Conservation (phyloP, 2,797 vertebrate species). For the Cyclura pinguis region DNA sequence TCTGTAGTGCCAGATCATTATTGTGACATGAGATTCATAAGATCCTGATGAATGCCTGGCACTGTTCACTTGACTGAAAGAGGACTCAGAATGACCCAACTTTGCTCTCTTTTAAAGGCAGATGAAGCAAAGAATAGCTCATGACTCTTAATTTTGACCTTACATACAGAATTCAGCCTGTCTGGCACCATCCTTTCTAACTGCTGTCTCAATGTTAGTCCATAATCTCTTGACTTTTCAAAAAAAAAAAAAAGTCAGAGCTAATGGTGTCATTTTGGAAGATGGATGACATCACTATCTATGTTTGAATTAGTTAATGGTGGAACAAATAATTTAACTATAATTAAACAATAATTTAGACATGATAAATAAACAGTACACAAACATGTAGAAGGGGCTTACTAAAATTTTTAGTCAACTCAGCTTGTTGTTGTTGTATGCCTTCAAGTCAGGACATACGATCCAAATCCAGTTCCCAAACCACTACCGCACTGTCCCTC, state of each 20-base stretch:
- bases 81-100: constrained; percentile 48
- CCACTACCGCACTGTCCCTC: background rate
- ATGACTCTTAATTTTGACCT: constrained; percentile 58
- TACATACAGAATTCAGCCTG: constrained; percentile 60
- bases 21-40: constrained; percentile 62
- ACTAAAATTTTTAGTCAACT: constrained; percentile 19
- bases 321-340: constrained; percentile 45
- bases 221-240: constrained; percentile 32
- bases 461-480: no score
- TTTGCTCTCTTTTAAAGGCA: constrained; percentile 49
- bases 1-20: constrained; percentile 52
- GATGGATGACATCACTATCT: constrained; percentile 27
- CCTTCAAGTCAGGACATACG: no score
- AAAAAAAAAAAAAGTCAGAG: constrained; percentile 5
- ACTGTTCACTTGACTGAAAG: constrained; percentile 50
- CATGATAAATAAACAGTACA: constrained; percentile 15
- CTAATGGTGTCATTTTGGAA: constrained; percentile 54
- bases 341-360: no score
- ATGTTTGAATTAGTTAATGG: constrained; percentile 34
- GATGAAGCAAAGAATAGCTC: constrained; percentile 62
- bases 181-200: constrained; percentile 57
- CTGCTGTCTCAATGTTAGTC: constrained; percentile 54
- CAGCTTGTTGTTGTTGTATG: background rate
- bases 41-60: constrained; percentile 56
- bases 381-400: background rate